Evolutionary conservation across 1,140 invertebrate species (phyloP).

Genomic region (Caenorhabditis briggsae): DNA sequence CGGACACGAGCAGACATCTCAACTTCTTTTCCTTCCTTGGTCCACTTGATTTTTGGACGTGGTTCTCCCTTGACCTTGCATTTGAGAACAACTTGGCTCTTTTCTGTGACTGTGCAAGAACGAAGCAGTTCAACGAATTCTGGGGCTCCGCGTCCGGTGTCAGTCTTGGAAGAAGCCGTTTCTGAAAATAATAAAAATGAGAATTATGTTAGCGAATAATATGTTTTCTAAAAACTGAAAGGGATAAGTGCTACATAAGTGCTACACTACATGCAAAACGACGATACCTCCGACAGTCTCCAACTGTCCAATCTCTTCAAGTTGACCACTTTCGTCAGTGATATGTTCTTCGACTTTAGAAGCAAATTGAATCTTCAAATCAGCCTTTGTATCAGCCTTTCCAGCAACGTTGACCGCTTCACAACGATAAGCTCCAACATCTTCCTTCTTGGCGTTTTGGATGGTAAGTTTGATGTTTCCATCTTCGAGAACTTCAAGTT

Average conservation of each 20-base stretch:
- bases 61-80: slow-evolving; percentile 79
- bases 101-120: slow-evolving; percentile 81
- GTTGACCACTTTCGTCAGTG: slow-evolving; percentile 49
- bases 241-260: background rate
- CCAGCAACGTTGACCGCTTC: slow-evolving; percentile 66
- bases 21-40: slow-evolving; percentile 78
- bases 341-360: slow-evolving; percentile 53
- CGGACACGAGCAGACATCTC: slow-evolving; percentile 67
- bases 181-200: slow-evolving; percentile 59
- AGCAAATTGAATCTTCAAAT: slow-evolving; percentile 64
- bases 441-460: slow-evolving; percentile 69
- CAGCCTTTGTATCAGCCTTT: slow-evolving; percentile 63
- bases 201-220: background rate
- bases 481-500: slow-evolving; percentile 70
- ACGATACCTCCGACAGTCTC: slow-evolving; percentile 36
- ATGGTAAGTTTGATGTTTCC: slow-evolving; percentile 72
- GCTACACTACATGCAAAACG: slow-evolving; percentile 40
- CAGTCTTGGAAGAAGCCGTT: slow-evolving; percentile 50
- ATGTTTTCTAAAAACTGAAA: slow-evolving; percentile 1
- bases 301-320: slow-evolving; percentile 62
- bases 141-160: slow-evolving; percentile 70
- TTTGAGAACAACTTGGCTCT: slow-evolving; percentile 80
- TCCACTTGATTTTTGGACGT: slow-evolving; percentile 84
- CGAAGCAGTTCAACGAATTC: slow-evolving; percentile 77
- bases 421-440: slow-evolving; percentile 72